Base-by-base conservation (phyloP, 2,888 invertebrate species). In the Brenthis ino region DNA sequence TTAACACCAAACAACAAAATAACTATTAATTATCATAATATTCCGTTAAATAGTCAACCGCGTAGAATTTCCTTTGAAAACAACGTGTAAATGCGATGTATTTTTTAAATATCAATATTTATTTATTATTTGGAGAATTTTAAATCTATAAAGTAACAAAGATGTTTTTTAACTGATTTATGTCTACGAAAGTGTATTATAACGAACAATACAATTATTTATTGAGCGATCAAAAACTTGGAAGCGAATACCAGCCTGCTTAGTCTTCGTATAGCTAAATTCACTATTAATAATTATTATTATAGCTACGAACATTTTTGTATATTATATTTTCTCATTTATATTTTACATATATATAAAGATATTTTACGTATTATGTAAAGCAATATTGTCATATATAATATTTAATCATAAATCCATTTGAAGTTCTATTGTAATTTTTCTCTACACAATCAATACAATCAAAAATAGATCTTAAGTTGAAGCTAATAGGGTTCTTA, bases 1-100 rank as follows among this genome's bases (percentile, higher is more conserved):
- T 63, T 6, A 5, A 51, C 13, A 16, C 16, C 43, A 13, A 5
- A 43, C 20, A 11, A 3, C 6, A 24, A 24, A 53, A 37, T 37
- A 3, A 53, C 8, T 60, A 60, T 12, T 28, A 50, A 16, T 14
- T 24, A 54, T 60, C 3, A n/a, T 28, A 28, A n/a, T 37, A 37
- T n/a, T 16, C 37, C 11, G 2, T 11, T 50, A 60, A 60, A 60
- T 60, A 60, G 60, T 28, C 60, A 60, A 60, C 50, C 6, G 48
- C 60, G 28, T 6, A 6, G 24, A 28, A 14, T 48, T 14, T 8
- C 14, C 37, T 56, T 14, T 55, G 12, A 53, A 24, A 14, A 55
- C 14, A 28, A 6, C 14, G 6, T 8, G 24, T 2, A 6, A 55
- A 28, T 28, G 8, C 6, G 28, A 55, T 14, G 28, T 55, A 55